phyloP scores from a whole-genome alignment of 30 jellyfish, hydroid and myxozoan genomes.

The Aurelia sp. region DNA sequence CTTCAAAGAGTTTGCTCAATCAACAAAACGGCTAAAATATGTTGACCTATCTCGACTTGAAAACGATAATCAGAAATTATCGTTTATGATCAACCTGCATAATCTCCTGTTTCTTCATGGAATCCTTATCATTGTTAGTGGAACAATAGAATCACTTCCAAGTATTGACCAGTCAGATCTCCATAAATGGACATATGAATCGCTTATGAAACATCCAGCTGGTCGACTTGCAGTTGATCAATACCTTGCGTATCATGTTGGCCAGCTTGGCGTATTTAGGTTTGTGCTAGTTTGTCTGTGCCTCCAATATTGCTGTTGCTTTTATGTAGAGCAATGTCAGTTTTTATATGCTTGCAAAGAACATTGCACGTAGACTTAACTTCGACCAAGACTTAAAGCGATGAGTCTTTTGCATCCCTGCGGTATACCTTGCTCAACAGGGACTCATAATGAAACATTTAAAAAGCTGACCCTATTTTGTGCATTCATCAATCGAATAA shows the following conservation, averaged over 20 bases:
- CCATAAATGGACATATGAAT: constrained; percentile 46
- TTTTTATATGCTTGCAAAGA: too few species aligned
- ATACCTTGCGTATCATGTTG: constrained; percentile 75
- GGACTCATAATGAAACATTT: too few species aligned
- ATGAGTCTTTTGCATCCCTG: too few species aligned
- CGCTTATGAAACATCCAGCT: constrained; percentile 65
- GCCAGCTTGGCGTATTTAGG: constrained; percentile 77
- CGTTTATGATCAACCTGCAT: constrained; percentile 76
- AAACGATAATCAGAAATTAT: constrained; percentile 54
- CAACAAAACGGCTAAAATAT: constrained; percentile 21
- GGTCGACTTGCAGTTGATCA: constrained; percentile 79
- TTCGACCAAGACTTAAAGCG: too few species aligned
- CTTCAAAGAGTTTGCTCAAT: neutral
- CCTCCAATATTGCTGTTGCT: too few species aligned
- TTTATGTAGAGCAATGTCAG: too few species aligned
- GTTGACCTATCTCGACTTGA: constrained; percentile 61
- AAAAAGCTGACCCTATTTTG: too few species aligned
- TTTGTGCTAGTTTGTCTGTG: neutral
- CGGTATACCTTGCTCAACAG: too few species aligned
- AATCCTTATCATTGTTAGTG: constrained; percentile 54
- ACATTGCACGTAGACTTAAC: too few species aligned
- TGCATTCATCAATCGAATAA: too few species aligned
- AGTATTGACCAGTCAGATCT: constrained; percentile 8
- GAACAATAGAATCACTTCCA: constrained; percentile 31
- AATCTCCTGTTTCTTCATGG: constrained; percentile 88